Conservation (phyloP, 2,113 vertebrate genomes). For the Holacanthus passer region DNA sequence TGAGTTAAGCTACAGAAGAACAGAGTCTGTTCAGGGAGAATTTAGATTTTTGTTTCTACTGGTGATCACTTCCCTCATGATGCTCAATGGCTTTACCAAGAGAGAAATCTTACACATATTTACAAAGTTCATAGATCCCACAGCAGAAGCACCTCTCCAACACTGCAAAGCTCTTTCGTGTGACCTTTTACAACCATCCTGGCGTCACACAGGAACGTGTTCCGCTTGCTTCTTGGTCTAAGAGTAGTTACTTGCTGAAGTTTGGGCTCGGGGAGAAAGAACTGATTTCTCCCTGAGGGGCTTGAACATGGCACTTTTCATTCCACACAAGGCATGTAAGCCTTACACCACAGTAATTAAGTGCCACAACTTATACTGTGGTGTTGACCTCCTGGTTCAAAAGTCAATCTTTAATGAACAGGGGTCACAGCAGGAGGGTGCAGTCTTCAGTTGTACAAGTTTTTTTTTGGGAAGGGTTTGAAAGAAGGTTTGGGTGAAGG, state of each 20-base stretch:
- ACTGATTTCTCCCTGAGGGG: background rate
- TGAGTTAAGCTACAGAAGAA: background rate
- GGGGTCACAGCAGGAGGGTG: slow-evolving; percentile 18
- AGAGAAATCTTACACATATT: background rate
- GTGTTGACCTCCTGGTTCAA: slow-evolving; percentile 26
- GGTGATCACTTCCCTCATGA: background rate
- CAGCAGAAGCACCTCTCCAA: slow-evolving; percentile 13
- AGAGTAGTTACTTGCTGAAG: background rate
- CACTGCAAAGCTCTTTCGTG: slow-evolving; percentile 20
- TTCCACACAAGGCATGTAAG: slow-evolving; percentile 18
- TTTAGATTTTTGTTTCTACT: background rate
- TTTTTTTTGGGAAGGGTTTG: background rate
- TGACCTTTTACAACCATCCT: slow-evolving; percentile 38
- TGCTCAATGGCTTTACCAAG: background rate
- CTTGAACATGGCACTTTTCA: slow-evolving; percentile 27
- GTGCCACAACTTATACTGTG: slow-evolving; percentile 5
- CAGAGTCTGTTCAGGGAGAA: background rate
- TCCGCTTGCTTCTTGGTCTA: slow-evolving; percentile 30
- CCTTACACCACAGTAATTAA: slow-evolving; percentile 24
- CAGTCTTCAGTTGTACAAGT: background rate
- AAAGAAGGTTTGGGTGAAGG: slow-evolving; percentile 29
- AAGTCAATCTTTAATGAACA: slow-evolving; percentile 12
- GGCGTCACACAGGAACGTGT: slow-evolving; percentile 53
- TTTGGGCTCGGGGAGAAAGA: slow-evolving; percentile 15
- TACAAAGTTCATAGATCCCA: background rate